A percentile compares a stretch with the other conserved stretches of the same genome.
phyloP scores from a whole-genome alignment of 53 echinoderm and acorn worm species.

The Echinarachnius parma region DNA sequence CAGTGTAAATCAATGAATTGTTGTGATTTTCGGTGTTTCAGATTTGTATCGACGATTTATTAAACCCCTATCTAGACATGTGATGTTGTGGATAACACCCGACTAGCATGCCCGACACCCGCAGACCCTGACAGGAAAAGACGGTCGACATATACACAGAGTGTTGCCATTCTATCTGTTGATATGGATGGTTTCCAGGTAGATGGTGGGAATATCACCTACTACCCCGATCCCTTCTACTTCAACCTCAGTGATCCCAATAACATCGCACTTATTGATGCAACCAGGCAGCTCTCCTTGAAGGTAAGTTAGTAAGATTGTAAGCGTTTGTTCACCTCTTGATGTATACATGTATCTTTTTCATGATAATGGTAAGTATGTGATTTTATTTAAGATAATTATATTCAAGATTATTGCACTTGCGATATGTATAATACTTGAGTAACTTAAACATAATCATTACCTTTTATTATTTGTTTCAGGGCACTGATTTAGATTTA shows the following conservation, averaged over 20 bases:
- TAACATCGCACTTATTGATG: background rate
- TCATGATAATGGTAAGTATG: no score
- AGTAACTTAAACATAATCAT: background rate
- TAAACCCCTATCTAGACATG: no score
- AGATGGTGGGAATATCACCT: background rate
- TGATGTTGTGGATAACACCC: no score
- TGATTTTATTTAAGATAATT: no score
- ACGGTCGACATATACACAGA: background rate
- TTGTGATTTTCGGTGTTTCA: no score
- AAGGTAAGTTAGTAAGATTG: no score
- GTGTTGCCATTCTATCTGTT: conserved; percentile 5
- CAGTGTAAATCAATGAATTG: no score
- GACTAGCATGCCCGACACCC: conserved; percentile 37
- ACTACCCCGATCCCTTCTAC: conserved; percentile 20
- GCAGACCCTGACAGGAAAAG: conserved; percentile 23
- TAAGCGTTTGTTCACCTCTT: no score
- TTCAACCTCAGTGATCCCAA: background rate
- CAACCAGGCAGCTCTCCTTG: conserved; percentile 3
- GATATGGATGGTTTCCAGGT: conserved; percentile 26
- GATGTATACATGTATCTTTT: no score
- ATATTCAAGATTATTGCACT: no score
- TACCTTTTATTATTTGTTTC: background rate
- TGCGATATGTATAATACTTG: background rate
- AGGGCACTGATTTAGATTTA: conserved; percentile 16
- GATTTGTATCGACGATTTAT: no score